phyloP scores from a whole-genome alignment of 2,113 vertebrate species.

The Stegostoma tigrinum region DNA sequence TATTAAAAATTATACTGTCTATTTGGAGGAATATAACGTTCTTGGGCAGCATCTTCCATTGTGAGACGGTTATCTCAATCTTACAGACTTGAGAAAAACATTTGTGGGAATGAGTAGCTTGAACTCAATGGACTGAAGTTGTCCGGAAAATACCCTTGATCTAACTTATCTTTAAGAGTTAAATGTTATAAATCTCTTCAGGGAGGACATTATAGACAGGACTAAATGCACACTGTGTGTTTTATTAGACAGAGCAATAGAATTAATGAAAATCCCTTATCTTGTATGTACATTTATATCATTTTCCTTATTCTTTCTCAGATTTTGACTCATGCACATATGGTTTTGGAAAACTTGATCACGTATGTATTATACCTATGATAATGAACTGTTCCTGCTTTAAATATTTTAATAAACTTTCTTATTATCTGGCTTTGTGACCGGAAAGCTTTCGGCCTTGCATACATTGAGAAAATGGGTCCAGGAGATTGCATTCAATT shows the following conservation, averaged over 20 bases:
- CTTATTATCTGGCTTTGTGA: not conserved
- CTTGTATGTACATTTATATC: not conserved
- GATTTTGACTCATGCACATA: conserved; percentile 51
- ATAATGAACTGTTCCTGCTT: not conserved
- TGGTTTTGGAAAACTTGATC: conserved; percentile 53
- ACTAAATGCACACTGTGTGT: not conserved
- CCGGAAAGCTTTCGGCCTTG: not conserved
- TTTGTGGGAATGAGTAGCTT: too few relatives aligned
- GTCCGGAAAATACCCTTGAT: too few relatives aligned
- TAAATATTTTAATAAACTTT: not conserved
- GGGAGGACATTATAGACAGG: not conserved
- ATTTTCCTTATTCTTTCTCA: conserved; percentile 39
- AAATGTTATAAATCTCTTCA: too few relatives aligned
- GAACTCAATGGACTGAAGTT: too few relatives aligned
- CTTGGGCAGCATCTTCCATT: too few relatives aligned
- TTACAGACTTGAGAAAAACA: too few relatives aligned
- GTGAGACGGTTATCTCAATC: too few relatives aligned
- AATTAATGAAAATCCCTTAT: not conserved
- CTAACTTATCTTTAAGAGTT: too few relatives aligned
- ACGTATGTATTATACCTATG: conserved; percentile 45
- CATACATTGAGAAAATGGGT: not conserved
- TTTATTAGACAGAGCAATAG: not conserved
- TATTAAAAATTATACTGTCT: too few relatives aligned
- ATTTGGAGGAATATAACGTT: too few relatives aligned
- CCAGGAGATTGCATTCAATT: not conserved